phyloP scores from a whole-genome alignment of 92 coral and sea anemone species.

The Virgularia gustaviana region DNA sequence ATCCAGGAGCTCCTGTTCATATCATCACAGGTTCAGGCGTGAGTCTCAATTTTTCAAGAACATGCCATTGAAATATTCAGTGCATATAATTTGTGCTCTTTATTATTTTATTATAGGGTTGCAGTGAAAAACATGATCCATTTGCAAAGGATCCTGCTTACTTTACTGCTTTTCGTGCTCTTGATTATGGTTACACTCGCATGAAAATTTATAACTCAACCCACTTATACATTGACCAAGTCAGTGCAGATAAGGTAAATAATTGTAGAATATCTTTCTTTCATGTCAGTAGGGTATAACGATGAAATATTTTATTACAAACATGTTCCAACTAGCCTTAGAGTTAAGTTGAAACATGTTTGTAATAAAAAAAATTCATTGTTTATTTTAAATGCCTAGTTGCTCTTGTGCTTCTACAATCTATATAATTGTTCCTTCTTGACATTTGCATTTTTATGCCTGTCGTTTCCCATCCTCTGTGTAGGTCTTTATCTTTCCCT shows the following conservation, averaged over 20 bases:
- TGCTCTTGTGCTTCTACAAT: too few species aligned
- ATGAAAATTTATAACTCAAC: constrained; percentile 77
- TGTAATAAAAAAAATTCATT: too few species aligned
- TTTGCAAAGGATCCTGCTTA: constrained; percentile 65
- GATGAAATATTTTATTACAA: too few species aligned
- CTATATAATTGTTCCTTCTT: too few species aligned
- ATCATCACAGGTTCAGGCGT: constrained; percentile 92
- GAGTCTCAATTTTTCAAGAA: constrained; percentile 36
- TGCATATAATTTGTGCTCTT: background rate
- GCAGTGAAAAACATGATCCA: constrained; percentile 68
- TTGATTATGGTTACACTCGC: constrained; percentile 87
- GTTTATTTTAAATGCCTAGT: too few species aligned
- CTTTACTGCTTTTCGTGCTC: constrained; percentile 82
- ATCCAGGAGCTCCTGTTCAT: constrained; percentile 96
- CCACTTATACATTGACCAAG: constrained; percentile 80
- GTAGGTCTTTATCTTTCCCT: too few species aligned
- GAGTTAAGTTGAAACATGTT: too few species aligned
- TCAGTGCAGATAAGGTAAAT: constrained; percentile 78
- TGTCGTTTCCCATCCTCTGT: too few species aligned
- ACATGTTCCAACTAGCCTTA: too few species aligned
- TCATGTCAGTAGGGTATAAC: too few species aligned
- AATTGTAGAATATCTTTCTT: too few species aligned
- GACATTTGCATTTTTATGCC: too few species aligned
- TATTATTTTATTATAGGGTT: constrained; percentile 59
- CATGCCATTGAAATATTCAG: background rate